Conservation (phyloP, 2,888 invertebrate species). For the Agriopis aurantiaria region DNA sequence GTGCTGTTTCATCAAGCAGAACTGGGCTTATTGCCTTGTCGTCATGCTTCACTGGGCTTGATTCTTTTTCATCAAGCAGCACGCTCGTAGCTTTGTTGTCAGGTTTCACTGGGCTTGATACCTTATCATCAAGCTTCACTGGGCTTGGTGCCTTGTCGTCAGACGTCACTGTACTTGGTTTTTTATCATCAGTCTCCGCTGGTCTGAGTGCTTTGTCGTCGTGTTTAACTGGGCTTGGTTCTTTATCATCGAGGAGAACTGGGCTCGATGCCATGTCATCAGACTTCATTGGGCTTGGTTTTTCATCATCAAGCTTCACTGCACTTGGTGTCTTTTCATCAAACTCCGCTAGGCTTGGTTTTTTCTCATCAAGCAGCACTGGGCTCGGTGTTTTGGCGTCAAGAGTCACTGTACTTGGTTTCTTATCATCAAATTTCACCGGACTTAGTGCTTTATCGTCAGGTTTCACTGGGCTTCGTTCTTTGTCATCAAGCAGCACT, state of each 20-base stretch:
- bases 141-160: slow-evolving; percentile 25
- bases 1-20: not conserved
- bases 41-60: not conserved
- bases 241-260: no score
- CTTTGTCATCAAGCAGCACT: not conserved
- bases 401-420: not conserved
- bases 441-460: slow-evolving; percentile 11
- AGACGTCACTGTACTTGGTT: slow-evolving; percentile 2
- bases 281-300: no score
- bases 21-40: not conserved
- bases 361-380: slow-evolving; percentile 6
- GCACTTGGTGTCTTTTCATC: not conserved
- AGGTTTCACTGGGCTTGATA: not conserved
- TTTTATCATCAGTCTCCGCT: slow-evolving; percentile 7
- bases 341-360: slow-evolving; percentile 8
- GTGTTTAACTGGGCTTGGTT: slow-evolving; percentile 2
- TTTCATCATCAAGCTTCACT: no score
- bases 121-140: not conserved
- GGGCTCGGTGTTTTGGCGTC: not conserved
- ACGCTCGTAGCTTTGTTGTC: not conserved
- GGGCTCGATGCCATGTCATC: no score
- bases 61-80: not conserved
- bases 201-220: slow-evolving; percentile 15
- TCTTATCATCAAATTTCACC: slow-evolving; percentile 3
- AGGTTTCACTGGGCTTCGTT: slow-evolving; percentile 6